Evolutionary conservation across 2,888 invertebrate genomes (phyloP).

Genomic region (Hipparchia sbordonii): DNA sequence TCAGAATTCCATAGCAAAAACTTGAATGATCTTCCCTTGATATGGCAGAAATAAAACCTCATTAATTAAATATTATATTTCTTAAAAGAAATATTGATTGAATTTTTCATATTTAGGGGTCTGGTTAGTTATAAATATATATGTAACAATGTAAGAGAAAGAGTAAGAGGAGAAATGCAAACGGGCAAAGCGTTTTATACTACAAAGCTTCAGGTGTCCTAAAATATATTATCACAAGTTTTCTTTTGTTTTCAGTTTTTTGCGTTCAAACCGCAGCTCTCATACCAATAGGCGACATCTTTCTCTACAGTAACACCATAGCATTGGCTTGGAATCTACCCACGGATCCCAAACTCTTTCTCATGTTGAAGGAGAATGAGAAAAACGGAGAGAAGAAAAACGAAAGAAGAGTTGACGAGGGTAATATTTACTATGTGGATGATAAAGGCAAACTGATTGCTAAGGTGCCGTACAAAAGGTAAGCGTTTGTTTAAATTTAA

Average conservation of each 20-base stretch:
- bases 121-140: too few species aligned
- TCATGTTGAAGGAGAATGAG: slow-evolving; percentile 59
- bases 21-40: too few species aligned
- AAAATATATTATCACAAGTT: too few species aligned
- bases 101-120: too few species aligned
- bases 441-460: slow-evolving; percentile 60
- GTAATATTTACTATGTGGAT: slow-evolving; percentile 62
- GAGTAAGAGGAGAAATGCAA: too few species aligned
- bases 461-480: slow-evolving; percentile 67
- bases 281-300: slow-evolving; percentile 82
- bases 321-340: slow-evolving; percentile 90
- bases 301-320: slow-evolving; percentile 87
- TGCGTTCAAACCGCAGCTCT: slow-evolving; percentile 84
- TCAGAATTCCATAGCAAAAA: too few species aligned
- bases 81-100: too few species aligned
- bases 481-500: slow-evolving; percentile 17
- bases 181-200: too few species aligned
- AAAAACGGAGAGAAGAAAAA: slow-evolving; percentile 45
- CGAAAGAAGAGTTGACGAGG: slow-evolving; percentile 56
- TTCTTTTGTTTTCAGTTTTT: slow-evolving; percentile 74
- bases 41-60: too few species aligned
- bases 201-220: too few species aligned
- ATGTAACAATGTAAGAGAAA: too few species aligned
- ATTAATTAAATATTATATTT: too few species aligned
- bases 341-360: slow-evolving; percentile 72